Percentiles rank a stretch among this genome's conserved stretches.
These are phyloP conservation scores for Zaprionus gabonicus DNA, from an alignment of 1,140 invertebrate species.

Conservation along the genomic window DNA sequence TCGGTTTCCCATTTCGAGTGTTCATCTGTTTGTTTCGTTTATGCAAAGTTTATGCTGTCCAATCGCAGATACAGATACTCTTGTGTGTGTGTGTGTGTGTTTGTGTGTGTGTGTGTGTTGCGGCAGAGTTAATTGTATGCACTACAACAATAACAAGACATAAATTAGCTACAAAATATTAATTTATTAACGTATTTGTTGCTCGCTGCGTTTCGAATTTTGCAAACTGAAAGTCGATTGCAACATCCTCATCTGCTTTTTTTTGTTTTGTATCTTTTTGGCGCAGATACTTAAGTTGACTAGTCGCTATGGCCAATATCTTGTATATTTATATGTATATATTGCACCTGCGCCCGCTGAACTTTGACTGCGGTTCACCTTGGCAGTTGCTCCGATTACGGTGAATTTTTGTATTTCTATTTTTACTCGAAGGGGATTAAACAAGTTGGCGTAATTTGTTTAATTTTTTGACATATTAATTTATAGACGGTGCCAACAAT, in stretches of 20 bases:
- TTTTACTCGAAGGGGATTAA: conserved; percentile 11
- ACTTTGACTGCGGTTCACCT: conserved; percentile 70
- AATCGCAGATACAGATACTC: conserved; percentile 29
- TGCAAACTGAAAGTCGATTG: conserved; percentile 68
- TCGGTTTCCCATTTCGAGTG: conserved; percentile 17
- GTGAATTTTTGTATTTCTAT: conserved; percentile 17
- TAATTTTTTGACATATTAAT: conserved; percentile 20
- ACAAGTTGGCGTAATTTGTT: conserved; percentile 2
- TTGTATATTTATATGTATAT: conserved; percentile 19
- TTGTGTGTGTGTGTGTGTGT: not conserved
- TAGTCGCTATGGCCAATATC: conserved; percentile 3
- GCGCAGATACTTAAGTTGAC: conserved; percentile 30
- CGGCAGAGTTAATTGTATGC: conserved; percentile 55
- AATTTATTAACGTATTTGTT: conserved; percentile 65
- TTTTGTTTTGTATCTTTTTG: not conserved
- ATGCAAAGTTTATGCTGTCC: conserved; percentile 69
- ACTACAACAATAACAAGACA: conserved; percentile 62
- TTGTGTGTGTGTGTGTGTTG: conserved; percentile 26
- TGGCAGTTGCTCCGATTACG: conserved; percentile 51
- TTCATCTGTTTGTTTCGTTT: conserved; percentile 57
- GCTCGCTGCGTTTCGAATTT: conserved; percentile 66
- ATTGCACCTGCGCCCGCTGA: conserved; percentile 31
- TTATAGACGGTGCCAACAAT: not conserved
- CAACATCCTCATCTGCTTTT: conserved; percentile 36
- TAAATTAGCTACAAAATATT: conserved; percentile 76